Conservation (phyloP, 2,113 vertebrate genomes). For the Callipepla squamata region DNA sequence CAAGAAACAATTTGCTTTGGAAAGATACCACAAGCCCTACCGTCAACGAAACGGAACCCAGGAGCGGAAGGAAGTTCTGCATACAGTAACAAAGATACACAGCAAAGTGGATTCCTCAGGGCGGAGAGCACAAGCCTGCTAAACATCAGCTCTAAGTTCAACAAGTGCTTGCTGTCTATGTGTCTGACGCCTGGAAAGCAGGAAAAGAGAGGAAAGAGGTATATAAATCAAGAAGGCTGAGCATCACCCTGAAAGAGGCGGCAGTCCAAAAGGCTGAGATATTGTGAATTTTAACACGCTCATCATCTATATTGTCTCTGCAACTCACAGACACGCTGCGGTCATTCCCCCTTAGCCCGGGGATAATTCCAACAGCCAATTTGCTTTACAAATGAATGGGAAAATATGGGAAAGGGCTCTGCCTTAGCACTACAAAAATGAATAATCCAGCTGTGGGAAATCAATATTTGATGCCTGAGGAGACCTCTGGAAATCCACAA, state of each 20-base stretch:
- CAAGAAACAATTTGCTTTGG: background rate
- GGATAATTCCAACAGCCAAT: background rate
- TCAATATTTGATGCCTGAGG: background rate
- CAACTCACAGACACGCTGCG: background rate
- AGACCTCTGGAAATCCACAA: background rate
- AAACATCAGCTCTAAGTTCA: background rate
- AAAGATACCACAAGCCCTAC: background rate
- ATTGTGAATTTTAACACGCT: background rate
- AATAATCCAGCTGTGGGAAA: background rate
- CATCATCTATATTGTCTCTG: background rate
- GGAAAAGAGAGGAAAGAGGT: background rate
- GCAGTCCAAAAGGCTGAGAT: background rate
- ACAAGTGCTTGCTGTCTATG: background rate
- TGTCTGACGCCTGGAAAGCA: background rate
- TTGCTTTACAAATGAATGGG: background rate
- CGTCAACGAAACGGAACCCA: background rate
- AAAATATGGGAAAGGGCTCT: background rate
- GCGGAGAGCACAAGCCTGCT: background rate
- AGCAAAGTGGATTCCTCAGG: background rate
- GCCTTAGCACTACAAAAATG: background rate
- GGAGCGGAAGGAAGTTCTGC: background rate
- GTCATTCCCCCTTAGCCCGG: background rate
- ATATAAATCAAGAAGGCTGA: background rate
- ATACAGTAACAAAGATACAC: rapidly evolving
- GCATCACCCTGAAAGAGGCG: background rate